These are phyloP conservation scores for Penaeus indicus DNA, from an alignment of 1,140 invertebrate genomes.

Conservation along the genomic window DNA sequence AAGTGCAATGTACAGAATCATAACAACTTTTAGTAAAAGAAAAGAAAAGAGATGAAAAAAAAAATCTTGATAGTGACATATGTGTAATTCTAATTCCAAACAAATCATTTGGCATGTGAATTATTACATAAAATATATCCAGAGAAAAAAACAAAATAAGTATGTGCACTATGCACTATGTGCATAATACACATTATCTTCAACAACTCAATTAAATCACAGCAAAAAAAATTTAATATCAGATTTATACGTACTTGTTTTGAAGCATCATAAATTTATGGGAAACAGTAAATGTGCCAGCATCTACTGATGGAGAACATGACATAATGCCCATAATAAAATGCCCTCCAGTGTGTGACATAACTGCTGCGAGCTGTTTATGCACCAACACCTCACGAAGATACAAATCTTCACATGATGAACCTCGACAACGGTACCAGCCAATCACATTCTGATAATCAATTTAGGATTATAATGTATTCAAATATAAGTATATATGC, in stretches of 20 bases:
- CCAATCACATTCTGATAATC: constrained; percentile 32
- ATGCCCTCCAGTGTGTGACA: constrained; percentile 42
- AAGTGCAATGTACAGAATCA: no score
- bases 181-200: no score
- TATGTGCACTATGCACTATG: background rate
- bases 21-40: no score
- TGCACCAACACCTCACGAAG: constrained; percentile 39
- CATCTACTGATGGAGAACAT: constrained; percentile 29
- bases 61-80: no score
- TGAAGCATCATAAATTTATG: constrained; percentile 40
- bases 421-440: constrained; percentile 43
- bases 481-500: background rate
- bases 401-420: constrained; percentile 29
- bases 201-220: no score
- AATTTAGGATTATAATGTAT: background rate
- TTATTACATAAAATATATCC: background rate
- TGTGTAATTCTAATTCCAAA: no score
- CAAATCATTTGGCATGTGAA: no score
- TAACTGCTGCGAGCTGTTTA: constrained; percentile 32
- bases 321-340: constrained; percentile 42
- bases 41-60: no score
- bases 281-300: constrained; percentile 8
- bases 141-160: background rate
- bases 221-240: background rate
- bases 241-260: constrained; percentile 15